Evolutionary conservation across 2,888 invertebrate species (phyloP).

Genomic region (Drosophila anomalipes): DNA sequence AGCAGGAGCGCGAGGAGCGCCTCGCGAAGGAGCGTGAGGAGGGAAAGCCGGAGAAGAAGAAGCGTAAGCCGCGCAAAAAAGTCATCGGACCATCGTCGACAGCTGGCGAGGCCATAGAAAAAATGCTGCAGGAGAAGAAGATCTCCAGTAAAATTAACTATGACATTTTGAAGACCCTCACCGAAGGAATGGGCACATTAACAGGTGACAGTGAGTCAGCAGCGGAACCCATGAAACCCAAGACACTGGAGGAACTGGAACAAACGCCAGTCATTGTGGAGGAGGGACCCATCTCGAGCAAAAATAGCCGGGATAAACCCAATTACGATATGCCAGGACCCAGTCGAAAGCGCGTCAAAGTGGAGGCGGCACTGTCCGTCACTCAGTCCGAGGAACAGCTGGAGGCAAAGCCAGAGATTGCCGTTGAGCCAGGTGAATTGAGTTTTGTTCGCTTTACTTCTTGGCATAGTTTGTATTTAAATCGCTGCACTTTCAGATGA

Average conservation of each 20-base stretch:
- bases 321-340: conserved; percentile 77
- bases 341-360: conserved; percentile 74
- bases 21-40: conserved; percentile 93
- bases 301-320: conserved; percentile 67
- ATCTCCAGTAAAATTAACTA: conserved; percentile 99
- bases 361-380: conserved; percentile 79
- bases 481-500: conserved; percentile 68
- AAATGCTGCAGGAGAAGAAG: conserved; percentile 97
- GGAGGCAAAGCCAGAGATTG: conserved; percentile 58
- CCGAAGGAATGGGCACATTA: conserved; percentile 64
- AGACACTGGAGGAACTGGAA: conserved; percentile 50
- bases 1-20: conserved; percentile 94
- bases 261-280: conserved; percentile 69
- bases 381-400: conserved; percentile 59
- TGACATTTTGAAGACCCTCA: conserved; percentile 94
- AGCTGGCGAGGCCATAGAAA: conserved; percentile 96
- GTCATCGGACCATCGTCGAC: conserved; percentile 89
- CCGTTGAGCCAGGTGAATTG: conserved; percentile 74
- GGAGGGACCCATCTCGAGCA: conserved; percentile 61
- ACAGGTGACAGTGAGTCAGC: conserved; percentile 32
- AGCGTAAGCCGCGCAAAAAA: conserved; percentile 89
- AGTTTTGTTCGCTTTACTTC: not conserved
- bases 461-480: not conserved
- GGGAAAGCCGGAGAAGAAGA: conserved; percentile 93
- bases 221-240: conserved; percentile 36